These are phyloP conservation scores for Silurus glanis DNA, from an alignment of 2,113 vertebrate species.

Conservation along the genomic window DNA sequence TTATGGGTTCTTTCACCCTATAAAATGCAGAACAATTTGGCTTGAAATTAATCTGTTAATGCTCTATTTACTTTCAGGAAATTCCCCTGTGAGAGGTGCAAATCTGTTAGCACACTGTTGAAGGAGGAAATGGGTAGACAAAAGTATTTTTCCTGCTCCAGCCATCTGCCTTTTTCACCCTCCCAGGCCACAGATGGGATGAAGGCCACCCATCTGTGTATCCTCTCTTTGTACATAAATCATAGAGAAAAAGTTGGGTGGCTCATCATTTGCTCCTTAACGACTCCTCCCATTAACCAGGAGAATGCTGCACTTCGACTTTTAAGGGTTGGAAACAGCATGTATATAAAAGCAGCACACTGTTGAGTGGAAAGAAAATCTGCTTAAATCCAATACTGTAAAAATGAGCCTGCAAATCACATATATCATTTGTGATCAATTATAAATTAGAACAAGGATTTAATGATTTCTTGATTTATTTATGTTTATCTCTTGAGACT, in stretches of 20 bases:
- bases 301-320: constrained; percentile 21
- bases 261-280: background rate
- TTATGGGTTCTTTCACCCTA: background rate
- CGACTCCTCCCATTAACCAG: constrained; percentile 1
- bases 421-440: background rate
- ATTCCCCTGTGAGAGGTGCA: constrained; percentile 8
- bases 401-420: background rate
- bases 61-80: constrained; percentile 6
- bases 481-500: no score
- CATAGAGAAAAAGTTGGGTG: background rate
- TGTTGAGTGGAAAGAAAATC: background rate
- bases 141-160: constrained; percentile 13
- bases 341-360: constrained; percentile 42
- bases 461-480: constrained; percentile 14
- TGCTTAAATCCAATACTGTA: background rate
- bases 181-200: background rate
- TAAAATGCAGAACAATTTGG: background rate
- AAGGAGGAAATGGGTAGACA: constrained; percentile 25
- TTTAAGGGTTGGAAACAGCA: constrained; percentile 45
- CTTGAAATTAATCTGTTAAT: constrained; percentile 22
- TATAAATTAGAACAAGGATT: background rate
- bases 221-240: constrained; percentile 34
- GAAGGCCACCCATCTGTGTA: constrained; percentile 10
- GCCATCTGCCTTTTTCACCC: constrained; percentile 1
- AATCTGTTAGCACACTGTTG: constrained; percentile 21